Percentiles rank a stretch among this genome's conserved stretches.
Conservation (phyloP, 2,797 vertebrate species). For the Bradypus variegatus region DNA sequence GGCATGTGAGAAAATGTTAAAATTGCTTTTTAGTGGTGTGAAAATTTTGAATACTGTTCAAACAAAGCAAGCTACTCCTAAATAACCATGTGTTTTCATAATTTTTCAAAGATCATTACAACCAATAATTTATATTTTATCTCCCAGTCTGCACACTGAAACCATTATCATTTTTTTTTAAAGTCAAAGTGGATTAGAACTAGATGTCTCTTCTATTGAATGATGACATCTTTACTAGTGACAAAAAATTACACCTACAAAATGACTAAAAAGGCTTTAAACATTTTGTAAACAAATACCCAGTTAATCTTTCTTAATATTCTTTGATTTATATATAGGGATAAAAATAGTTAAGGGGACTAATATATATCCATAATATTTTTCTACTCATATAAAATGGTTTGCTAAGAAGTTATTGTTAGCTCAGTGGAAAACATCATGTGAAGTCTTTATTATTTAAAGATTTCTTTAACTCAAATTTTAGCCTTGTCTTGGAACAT, state of each 20-base stretch:
- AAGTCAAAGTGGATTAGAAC: background rate
- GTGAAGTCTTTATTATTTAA: background rate
- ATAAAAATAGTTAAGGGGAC: background rate
- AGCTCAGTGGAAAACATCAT: background rate
- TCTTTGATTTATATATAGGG: background rate
- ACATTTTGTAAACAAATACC: background rate
- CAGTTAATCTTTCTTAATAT: background rate
- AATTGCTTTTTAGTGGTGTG: background rate
- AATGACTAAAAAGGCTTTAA: background rate
- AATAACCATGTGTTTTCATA: background rate
- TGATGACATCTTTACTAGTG: background rate
- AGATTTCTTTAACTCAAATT: constrained; percentile 42
- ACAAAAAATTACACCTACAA: background rate
- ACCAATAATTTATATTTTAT: background rate
- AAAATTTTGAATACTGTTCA: background rate
- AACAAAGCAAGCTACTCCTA: background rate
- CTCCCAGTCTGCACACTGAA: background rate
- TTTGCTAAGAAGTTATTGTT: background rate
- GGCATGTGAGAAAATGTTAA: background rate
- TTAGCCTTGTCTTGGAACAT: constrained; percentile 36
- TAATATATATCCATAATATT: background rate
- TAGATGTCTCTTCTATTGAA: background rate
- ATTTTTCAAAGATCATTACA: background rate
- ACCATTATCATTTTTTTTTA: background rate
- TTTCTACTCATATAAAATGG: background rate